Evolutionary conservation across 53 echinoderm and acorn worm species (phyloP).

Genomic region (Echinometra lucunter): DNA sequence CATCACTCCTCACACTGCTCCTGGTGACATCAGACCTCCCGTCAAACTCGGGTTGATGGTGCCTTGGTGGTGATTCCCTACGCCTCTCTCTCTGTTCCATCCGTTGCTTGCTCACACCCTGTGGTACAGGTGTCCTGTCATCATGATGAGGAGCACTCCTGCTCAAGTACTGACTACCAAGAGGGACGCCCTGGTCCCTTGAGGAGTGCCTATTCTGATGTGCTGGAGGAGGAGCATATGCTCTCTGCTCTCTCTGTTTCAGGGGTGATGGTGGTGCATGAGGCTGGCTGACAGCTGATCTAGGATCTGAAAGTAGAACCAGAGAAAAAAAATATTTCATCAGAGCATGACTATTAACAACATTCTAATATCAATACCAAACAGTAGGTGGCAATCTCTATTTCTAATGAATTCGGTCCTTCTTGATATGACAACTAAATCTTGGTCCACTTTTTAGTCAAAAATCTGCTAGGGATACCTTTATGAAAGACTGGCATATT

Average conservation of each 20-base stretch:
- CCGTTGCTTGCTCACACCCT: neutral
- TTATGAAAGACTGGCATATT: neutral
- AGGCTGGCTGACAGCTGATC: slow-evolving; percentile 11
- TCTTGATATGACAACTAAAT: neutral
- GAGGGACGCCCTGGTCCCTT: slow-evolving; percentile 33
- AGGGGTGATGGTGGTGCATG: neutral
- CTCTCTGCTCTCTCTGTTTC: slow-evolving; percentile 36
- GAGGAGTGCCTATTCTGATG: neutral
- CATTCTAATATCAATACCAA: neutral
- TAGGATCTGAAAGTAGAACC: slow-evolving; percentile 49
- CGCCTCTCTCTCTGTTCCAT: neutral
- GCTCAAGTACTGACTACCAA: slow-evolving; percentile 51
- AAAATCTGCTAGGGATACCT: too few species aligned
- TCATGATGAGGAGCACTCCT: slow-evolving; percentile 7
- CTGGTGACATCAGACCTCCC: slow-evolving; percentile 76
- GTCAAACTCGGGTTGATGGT: slow-evolving; percentile 56
- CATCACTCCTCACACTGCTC: slow-evolving; percentile 77
- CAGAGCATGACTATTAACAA: neutral
- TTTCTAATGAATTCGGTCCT: too few species aligned
- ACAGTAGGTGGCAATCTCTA: too few species aligned
- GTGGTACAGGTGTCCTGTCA: slow-evolving; percentile 1
- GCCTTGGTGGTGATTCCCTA: slow-evolving; percentile 9
- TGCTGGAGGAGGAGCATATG: slow-evolving; percentile 6
- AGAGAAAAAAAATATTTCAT: neutral
- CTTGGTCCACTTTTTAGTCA: neutral